Evolutionary conservation across 2,888 invertebrate species (phyloP), one percentile per base, ranked within the genome.

Genomic region (Drosophila mercatorum): DNA sequence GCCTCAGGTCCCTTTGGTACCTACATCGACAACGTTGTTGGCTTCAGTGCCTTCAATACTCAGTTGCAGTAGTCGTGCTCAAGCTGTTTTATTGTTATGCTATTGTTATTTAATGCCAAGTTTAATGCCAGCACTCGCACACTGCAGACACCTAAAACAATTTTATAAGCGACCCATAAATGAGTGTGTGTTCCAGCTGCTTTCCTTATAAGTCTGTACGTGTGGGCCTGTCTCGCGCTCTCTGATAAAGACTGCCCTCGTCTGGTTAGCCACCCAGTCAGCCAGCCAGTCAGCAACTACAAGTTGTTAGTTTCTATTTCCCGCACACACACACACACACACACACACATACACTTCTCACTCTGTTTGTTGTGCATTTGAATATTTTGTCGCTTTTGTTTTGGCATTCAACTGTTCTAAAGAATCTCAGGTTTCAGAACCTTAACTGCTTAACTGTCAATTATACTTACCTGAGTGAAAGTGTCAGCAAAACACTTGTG

Each of bases 41-140:
- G 69, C 52, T 66, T 66, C 57, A 56, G 63, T 58, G 57, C 10
- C 63, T 17, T 47, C 63, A 51, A 47, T 41, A 52, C 53, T 14
- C 59, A 66, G 38, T 28, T 38, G 43, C 65, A 64, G 51, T 40
- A 57, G 75, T 80, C 80, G 80, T 77, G 64, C 76, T 72, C 59
- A 64, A 75, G 72, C 68, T 71, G 69, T 70, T 88, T 89, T 85
- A 84, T 88, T 88, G 81, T 84, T 72, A 75, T 73, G 84, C 81
- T 87, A 84, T 89, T 89, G 88, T 84, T 89, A 89, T 89, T 84
- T 89, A 84, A 84, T 88, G 83, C 78, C 85, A 81, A 76, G 75
- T 72, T 82, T 83, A 87, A 83, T 88, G 86, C 83, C 83, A 83
- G 82, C 86, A 72, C 83, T 71, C 65, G 52, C 66, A 62, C 58